Evolutionary conservation across 2,888 invertebrate species (phyloP), one percentile per base, ranked within the genome.

Genomic region (Pelosia muscerda): DNA sequence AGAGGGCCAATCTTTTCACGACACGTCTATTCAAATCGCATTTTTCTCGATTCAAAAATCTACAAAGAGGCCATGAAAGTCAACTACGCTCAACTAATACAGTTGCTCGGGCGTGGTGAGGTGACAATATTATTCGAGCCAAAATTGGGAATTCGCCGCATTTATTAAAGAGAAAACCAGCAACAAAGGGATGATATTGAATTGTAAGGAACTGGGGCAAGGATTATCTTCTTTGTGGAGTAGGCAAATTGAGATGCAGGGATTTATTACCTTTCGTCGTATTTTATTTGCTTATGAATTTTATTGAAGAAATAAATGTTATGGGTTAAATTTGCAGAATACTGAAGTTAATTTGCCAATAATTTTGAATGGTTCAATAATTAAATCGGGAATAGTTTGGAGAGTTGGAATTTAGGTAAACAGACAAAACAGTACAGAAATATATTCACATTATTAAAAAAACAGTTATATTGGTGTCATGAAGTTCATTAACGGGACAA

Each of bases 151-250:
- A 86, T 85, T 86, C 86, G 70, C 87, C 89, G 93, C 94, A 92
- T 93, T 94, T 94, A 94, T 93, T 94, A 94, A 92, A 93, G 90
- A 89, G 92, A 92, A 91, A 92, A 92, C 93, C 92, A 90, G 90
- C 93, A 92, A 94, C 94, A 94, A 94, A 94, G 93, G 94, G 90
- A 92, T 91, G 84, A 93, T 94, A 94, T 94, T 94, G 94, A 94
- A 94, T 94, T 92, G 94, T 92, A 90, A 91, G 90, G 89, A 86
- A 89, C 86, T 77, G 81, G 66, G 62, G 66, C 83, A 53, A 10
- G 73, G 86, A 90, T 71, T 65, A 54, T 63, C 53, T 75, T 34
- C 38, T 25, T 59, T 54, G 25, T 78, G 85, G 88, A 91, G 84
- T 68, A 66, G 90, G 84, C 72, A 76, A 54, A 31, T 63, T 4